Evolutionary conservation across 2,797 vertebrate species (phyloP).

Genomic region (Pseudochromis fuscus): DNA sequence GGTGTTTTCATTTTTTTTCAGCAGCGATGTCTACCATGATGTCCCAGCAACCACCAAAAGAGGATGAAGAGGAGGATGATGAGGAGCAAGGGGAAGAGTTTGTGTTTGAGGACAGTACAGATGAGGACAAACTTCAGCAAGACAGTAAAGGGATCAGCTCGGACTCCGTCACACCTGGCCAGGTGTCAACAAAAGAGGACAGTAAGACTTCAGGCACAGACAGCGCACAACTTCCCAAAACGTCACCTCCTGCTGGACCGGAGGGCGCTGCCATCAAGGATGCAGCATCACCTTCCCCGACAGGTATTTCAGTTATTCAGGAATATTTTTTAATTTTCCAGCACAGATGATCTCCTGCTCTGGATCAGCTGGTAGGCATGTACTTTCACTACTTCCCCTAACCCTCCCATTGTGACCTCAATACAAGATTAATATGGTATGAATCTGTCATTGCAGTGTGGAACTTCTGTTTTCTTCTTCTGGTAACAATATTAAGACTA

Average conservation of each 20-base stretch:
- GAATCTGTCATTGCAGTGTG: too few species aligned
- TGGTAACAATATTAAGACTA: too few species aligned
- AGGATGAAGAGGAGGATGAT: constrained; percentile 76
- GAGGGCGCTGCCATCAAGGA: constrained; percentile 33
- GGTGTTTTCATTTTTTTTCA: constrained; percentile 40
- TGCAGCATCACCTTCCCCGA: neutral
- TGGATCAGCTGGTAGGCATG: too few species aligned
- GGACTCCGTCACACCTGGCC: constrained; percentile 14
- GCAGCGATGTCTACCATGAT: constrained; percentile 77
- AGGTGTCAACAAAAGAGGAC: constrained; percentile 27
- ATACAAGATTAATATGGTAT: too few species aligned
- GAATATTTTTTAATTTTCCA: neutral
- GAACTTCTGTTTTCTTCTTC: too few species aligned
- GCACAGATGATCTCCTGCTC: too few species aligned
- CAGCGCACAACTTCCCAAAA: neutral
- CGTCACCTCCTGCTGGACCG: constrained; percentile 61
- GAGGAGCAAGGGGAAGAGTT: constrained; percentile 80
- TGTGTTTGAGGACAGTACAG: constrained; percentile 75
- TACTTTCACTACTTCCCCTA: too few species aligned
- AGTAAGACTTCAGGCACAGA: constrained; percentile 25
- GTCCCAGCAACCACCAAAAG: constrained; percentile 66
- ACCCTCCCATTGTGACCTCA: too few species aligned
- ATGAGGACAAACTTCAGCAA: constrained; percentile 63
- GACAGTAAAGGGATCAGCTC: constrained; percentile 16
- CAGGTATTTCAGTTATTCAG: constrained; percentile 62